Evolutionary conservation across 2,888 invertebrate species (phyloP), one percentile per base, ranked within the genome.

Genomic region (Acheta domesticus): DNA sequence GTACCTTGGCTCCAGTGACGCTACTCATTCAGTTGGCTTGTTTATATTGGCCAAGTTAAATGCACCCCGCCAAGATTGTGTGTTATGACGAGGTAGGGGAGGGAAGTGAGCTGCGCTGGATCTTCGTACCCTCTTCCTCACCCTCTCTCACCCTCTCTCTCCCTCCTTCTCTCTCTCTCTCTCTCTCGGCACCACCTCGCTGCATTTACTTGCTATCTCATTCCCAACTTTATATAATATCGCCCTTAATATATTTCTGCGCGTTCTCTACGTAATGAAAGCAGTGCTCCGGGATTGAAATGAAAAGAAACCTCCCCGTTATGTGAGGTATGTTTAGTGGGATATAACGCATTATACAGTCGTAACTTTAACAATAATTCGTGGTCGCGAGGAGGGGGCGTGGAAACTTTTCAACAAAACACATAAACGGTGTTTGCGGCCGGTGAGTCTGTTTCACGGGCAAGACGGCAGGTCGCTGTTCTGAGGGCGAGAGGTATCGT

Each of bases 31-130:
- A 62, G 62, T 11, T 19, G 62, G 62, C 62, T 62, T 62, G 62
- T 62, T 62, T 62, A 62, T 62, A 62, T 62, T 62, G 62, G 62
- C 16, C n/a, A 62, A 62, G 62, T 62, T 62, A 62, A 62, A 62
- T 62, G 62, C 62, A 62, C 62, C 62, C 62, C n/a, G 62, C 62
- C n/a, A 62, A 62, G 62, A 62, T 62, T 62, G 62, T 62, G 62
- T 62, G 62, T 62, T 62, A 62, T 62, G 62, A 62, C 62, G 62
- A 62, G 62, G 62, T 62, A 62, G 62, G 62, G 62, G 62, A 62
- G 14, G 62, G 62, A 62, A 62, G 62, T 62, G 16, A 62, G 14
- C 36, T 8, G 36, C 62, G 14, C 62, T 62, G 62, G 14, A 36
- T 36, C 36, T n/a, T 62, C 62, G 62, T 12, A 19, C 62, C 62